Percentiles rank a stretch among this genome's conserved stretches.
These are phyloP conservation scores for Eupeodes corollae DNA, from an alignment of 1,140 invertebrate genomes.

Conservation along the genomic window DNA sequence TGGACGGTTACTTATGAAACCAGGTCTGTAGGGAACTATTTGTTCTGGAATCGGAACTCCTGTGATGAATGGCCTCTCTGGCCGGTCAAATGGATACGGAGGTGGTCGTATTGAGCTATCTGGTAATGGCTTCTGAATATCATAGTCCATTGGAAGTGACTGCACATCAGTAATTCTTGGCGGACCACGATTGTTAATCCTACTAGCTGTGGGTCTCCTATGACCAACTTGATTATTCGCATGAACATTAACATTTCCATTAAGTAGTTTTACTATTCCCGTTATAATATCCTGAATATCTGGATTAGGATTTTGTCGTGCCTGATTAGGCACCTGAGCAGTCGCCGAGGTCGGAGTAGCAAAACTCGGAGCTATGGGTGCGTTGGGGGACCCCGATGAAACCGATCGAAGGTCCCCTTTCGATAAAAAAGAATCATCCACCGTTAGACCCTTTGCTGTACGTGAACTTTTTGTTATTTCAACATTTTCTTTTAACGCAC, in stretches of 20 bases:
- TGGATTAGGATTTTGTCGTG: slow-evolving; percentile 43
- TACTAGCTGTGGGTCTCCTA: slow-evolving; percentile 43
- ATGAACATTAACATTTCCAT: slow-evolving; percentile 75
- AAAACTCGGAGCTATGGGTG: slow-evolving; percentile 20
- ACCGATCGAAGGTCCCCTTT: slow-evolving; percentile 33
- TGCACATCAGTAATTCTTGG: slow-evolving; percentile 67
- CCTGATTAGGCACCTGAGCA: slow-evolving; percentile 23
- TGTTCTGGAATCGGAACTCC: slow-evolving; percentile 64
- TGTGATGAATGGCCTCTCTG: slow-evolving; percentile 46
- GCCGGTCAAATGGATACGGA: slow-evolving; percentile 51
- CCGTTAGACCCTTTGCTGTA: slow-evolving; percentile 17
- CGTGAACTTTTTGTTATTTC: slow-evolving; percentile 20
- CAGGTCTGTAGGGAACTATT: slow-evolving; percentile 48
- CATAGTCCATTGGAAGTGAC: slow-evolving; percentile 54
- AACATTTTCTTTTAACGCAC: slow-evolving; percentile 10
- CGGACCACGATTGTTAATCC: slow-evolving; percentile 82
- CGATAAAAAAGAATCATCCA: slow-evolving; percentile 34
- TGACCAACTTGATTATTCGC: slow-evolving; percentile 50
- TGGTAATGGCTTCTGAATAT: slow-evolving; percentile 43
- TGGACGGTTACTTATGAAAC: slow-evolving; percentile 43
- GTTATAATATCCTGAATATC: slow-evolving; percentile 86
- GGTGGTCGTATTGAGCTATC: slow-evolving; percentile 31
- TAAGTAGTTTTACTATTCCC: slow-evolving; percentile 76
- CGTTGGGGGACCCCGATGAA: slow-evolving; percentile 36
- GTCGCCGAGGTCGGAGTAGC: slow-evolving; percentile 16